These are phyloP conservation scores for Acrossocheilus fasciatus DNA, from an alignment of 2,797 vertebrate species.

Conservation along the genomic window DNA sequence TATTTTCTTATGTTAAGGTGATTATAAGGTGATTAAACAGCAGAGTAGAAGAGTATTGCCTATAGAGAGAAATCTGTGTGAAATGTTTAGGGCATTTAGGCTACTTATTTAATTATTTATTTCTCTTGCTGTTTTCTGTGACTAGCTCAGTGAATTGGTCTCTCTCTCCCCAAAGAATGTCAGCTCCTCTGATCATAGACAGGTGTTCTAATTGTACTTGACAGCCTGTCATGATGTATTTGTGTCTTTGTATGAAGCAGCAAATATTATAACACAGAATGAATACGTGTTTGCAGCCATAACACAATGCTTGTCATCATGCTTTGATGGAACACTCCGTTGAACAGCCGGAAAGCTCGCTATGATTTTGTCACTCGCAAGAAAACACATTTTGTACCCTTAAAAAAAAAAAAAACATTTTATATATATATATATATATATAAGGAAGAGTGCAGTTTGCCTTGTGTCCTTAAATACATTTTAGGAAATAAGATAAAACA, in stretches of 20 bases:
- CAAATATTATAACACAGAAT: constrained; percentile 48
- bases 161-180: constrained; percentile 29
- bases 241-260: constrained; percentile 53
- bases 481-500: background rate
- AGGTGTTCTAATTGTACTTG: constrained; percentile 60
- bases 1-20: constrained; percentile 46
- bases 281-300: constrained; percentile 37
- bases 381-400: background rate
- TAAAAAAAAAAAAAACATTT: too few relatives aligned
- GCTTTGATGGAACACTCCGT: constrained; percentile 12
- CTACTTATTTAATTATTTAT: background rate
- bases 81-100: constrained; percentile 6
- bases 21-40: constrained; percentile 37
- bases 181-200: constrained; percentile 51
- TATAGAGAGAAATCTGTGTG: constrained; percentile 25
- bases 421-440: too few relatives aligned
- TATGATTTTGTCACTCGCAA: constrained; percentile 13
- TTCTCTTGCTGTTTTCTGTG: constrained; percentile 1
- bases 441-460: background rate
- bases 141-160: constrained; percentile 17
- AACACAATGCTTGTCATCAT: constrained; percentile 32
- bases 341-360: background rate
- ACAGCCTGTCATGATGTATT: constrained; percentile 65
- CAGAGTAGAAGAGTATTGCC: constrained; percentile 22
- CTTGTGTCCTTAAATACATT: constrained; percentile 6